These are phyloP conservation scores for Oreochromis niloticus DNA, from an alignment of 2,113 vertebrate species.

Conservation along the genomic window DNA sequence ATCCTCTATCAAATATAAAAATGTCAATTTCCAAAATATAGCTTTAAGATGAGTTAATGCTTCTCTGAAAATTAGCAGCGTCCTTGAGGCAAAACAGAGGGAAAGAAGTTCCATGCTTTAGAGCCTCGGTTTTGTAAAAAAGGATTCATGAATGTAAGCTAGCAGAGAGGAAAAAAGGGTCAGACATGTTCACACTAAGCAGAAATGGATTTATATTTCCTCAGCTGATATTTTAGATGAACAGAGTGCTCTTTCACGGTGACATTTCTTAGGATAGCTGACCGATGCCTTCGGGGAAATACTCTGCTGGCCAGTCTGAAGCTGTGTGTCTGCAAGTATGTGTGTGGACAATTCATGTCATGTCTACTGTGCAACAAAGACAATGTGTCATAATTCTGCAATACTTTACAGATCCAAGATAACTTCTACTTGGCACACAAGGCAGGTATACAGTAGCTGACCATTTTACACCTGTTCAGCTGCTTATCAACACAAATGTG, in stretches of 20 bases:
- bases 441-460: slow-evolving; percentile 28
- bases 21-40: not conserved
- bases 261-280: slow-evolving; percentile 11
- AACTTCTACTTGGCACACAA: slow-evolving; percentile 75
- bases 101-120: not conserved
- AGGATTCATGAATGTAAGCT: not conserved
- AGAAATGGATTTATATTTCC: not conserved
- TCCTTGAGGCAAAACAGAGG: not conserved
- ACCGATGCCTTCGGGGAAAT: not conserved
- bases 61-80: not conserved
- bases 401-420: slow-evolving; percentile 33
- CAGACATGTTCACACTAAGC: not conserved
- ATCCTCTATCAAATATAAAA: not conserved
- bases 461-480: not conserved
- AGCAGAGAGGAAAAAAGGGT: not conserved
- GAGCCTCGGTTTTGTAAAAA: not conserved
- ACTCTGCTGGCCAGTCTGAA: not conserved
- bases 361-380: not conserved
- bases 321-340: not conserved
- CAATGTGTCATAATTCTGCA: slow-evolving; percentile 29
- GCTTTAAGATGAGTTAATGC: not conserved
- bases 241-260: not conserved
- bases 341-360: not conserved
- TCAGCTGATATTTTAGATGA: not conserved
- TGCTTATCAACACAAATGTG: not conserved